phyloP scores from a whole-genome alignment of 2,797 vertebrate species.

The Mus caroli region DNA sequence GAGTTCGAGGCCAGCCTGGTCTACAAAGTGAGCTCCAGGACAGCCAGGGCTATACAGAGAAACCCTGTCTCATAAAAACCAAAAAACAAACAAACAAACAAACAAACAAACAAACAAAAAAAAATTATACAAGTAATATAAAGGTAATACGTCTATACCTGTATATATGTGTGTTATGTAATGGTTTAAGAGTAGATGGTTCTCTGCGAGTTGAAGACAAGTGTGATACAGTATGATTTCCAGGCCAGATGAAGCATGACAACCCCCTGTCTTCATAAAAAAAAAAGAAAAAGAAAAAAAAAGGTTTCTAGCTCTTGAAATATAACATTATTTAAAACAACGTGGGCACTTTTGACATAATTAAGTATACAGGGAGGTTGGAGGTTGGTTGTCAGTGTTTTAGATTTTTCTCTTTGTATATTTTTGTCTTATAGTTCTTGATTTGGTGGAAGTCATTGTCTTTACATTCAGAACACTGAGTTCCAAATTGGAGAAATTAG shows the following conservation, averaged over 20 bases:
- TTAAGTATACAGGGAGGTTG: background rate
- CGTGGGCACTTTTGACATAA: background rate
- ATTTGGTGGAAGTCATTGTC: background rate
- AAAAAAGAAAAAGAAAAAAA: background rate
- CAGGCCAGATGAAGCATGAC: background rate
- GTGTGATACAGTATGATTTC: background rate
- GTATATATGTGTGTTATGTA: background rate
- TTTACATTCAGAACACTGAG: background rate
- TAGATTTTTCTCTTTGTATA: background rate
- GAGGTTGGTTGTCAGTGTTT: background rate
- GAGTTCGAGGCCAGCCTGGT: no score
- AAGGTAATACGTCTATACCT: background rate
- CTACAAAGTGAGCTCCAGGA: no score
- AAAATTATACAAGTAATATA: background rate
- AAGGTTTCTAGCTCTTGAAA: background rate
- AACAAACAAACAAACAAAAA: no score
- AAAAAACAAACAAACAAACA: no score
- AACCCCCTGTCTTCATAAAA: background rate
- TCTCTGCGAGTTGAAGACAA: background rate
- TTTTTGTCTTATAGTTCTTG: background rate
- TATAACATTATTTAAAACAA: slow-evolving; percentile 38
- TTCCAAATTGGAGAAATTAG: background rate
- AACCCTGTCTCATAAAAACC: no score
- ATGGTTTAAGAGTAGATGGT: background rate
- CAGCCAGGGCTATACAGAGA: no score